phyloP scores from a whole-genome alignment of 2,888 invertebrate species.

The Melipona beecheii region DNA sequence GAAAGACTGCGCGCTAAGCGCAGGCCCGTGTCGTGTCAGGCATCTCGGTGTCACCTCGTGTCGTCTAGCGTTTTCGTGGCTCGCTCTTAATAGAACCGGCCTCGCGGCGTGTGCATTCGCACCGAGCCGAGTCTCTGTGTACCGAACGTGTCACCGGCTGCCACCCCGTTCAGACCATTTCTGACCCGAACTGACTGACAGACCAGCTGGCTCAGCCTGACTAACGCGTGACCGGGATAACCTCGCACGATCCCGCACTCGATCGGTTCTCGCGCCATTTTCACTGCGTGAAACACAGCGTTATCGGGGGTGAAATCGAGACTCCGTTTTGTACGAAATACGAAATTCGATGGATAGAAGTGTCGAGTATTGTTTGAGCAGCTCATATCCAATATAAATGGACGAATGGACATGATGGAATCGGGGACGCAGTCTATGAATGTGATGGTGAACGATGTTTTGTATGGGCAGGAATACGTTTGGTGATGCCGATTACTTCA shows the following conservation, averaged over 20 bases:
- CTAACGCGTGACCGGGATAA: conserved; percentile 75
- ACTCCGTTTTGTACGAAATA: not conserved
- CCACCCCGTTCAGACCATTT: conserved; percentile 54
- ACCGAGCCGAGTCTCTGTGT: conserved; percentile 56
- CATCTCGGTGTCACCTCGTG: conserved; percentile 77
- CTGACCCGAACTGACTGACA: conserved; percentile 66
- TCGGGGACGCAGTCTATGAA: no score
- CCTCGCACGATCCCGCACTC: conserved; percentile 51
- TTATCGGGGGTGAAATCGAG: not conserved
- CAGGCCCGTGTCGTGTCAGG: conserved; percentile 82
- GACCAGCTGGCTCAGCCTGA: conserved; percentile 70
- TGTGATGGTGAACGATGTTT: no score
- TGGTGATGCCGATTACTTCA: no score
- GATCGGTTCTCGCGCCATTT: conserved; percentile 29
- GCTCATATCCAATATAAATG: not conserved
- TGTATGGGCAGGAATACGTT: no score
- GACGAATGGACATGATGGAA: no score
- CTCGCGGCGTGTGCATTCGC: conserved; percentile 63
- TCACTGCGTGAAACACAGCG: not conserved
- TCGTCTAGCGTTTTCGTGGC: conserved; percentile 74
- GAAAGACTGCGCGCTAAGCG: conserved; percentile 75
- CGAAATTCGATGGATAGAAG: not conserved
- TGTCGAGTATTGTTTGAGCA: not conserved
- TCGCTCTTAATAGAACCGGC: conserved; percentile 78
- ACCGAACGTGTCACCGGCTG: conserved; percentile 67